Evolutionary conservation across 2,888 invertebrate species (phyloP), one percentile per base, ranked within the genome.

Genomic region (Plebejus melissa): DNA sequence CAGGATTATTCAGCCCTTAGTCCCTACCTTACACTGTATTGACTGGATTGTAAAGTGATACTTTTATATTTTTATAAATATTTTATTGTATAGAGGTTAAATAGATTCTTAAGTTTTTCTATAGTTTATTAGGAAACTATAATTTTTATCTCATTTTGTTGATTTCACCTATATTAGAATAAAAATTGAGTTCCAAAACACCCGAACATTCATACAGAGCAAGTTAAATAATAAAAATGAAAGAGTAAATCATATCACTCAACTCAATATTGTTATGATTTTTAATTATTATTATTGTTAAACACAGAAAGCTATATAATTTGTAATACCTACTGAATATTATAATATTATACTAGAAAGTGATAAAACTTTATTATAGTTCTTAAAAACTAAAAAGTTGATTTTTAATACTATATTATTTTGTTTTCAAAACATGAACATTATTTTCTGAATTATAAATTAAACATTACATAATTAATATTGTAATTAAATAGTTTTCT

Each of bases 1-100:
- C 16, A 16, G 16, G 54, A 16, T 16, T 1, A 54, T 1, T 16
- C 13, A 54, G 54, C 54, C 54, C 54, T 4, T 16, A 54, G 74
- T 28, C 54, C 22, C 36, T 70, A 28, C 75, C 60, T 74, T 71
- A 75, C 58, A 69, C 69, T 69, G 38, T 76, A 77, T 77, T 78
- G 79, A 79, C 78, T 79, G 77, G 69, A 74, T 76, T 74, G 5
- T 65, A 78, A 81, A 46, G 81, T 82, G 82, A 83, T 82, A 82
- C 80, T 83, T 84, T 85, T 84, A 79, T 84, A 85, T 83, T 83
- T 83, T 83, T 84, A 81, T 82, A 81, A 77, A 80, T 74, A 74
- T 76, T 65, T 36, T 65, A 65, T 36, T 65, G 65, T 65, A 65
- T 65, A 65, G 60, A 65, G 13, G 32, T 65, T 65, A 11, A 65